Conservation (phyloP, 1,140 invertebrate species). For the Musca domestica region DNA sequence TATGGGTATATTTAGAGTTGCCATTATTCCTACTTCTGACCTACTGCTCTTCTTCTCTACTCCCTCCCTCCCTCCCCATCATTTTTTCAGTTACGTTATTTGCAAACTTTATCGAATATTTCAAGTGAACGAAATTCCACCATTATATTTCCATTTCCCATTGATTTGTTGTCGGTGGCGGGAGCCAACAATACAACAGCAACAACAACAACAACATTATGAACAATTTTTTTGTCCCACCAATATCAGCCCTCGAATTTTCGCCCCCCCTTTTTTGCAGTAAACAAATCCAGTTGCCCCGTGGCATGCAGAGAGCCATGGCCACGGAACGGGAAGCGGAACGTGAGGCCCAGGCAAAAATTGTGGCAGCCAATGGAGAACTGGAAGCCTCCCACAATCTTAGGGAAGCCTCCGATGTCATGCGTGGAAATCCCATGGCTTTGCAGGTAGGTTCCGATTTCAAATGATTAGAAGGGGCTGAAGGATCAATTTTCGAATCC, state of each 20-base stretch:
- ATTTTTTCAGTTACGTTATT: constrained; percentile 37
- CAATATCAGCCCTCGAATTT: too few relatives aligned
- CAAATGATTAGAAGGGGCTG: too few relatives aligned
- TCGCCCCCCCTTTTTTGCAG: constrained; percentile 63
- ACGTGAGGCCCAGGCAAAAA: constrained; percentile 68
- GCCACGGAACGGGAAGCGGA: constrained; percentile 83
- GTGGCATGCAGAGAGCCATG: constrained; percentile 78
- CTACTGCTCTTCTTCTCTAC: neutral
- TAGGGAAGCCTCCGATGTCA: constrained; percentile 89
- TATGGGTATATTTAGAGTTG: constrained; percentile 49
- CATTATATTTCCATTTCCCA: constrained; percentile 93
- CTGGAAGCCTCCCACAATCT: constrained; percentile 84
- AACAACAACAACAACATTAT: too few relatives aligned
- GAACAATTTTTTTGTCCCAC: too few relatives aligned
- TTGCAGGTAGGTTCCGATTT: constrained; percentile 64
- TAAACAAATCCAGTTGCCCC: constrained; percentile 82
- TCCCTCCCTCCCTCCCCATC: neutral
- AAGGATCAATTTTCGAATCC: neutral
- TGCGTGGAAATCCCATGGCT: constrained; percentile 82
- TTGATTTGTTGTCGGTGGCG: constrained; percentile 61
- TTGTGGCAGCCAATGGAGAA: constrained; percentile 80
- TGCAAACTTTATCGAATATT: constrained; percentile 87
- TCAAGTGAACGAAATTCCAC: constrained; percentile 96
- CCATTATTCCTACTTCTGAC: neutral
- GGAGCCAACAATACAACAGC: neutral